Base-by-base conservation (phyloP, 2,113 vertebrate species). In the Pygoscelis antarcticus region DNA sequence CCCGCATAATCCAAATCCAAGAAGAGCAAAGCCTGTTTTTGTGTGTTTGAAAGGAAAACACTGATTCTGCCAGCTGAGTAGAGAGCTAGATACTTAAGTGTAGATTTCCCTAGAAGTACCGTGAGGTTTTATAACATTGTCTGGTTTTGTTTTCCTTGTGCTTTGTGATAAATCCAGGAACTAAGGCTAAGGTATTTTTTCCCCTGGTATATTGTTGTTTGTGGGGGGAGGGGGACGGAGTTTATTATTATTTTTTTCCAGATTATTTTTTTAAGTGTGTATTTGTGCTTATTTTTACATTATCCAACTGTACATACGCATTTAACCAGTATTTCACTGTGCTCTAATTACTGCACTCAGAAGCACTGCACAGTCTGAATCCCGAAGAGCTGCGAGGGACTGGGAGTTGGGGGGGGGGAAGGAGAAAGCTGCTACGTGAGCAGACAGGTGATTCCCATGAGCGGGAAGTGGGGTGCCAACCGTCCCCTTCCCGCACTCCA, bases 271-370 rank as follows among this genome's bases (percentile, higher is more conserved):
- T 94, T 91, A 85, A 93, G 77, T 71, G 38, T 97, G 84, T 97
- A 88, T 96, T 75, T 96, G 98, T 97, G 89, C 96, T 96, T 97
- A 97, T 98, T 96, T 96, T 98, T 97, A 97, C 93, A 55, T 98
- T 95, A 94, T 83, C 93, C 97, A 97, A 98, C 96, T 98, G 97
- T 97, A 97, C 94, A 97, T 96, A 90, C 54, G 32, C 98, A 98
- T 98, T 97, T 98, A 98, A 98, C 98, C 98, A 98, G 98, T 99
- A 98, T 98, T 99, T 96, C 98, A 98, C 98, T 98, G 98, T 99
- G 98, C 98, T 99, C 98, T 71, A 97, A 98, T 99, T 98, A 98
- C 98, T 99, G 98, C 99, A 99, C 98, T 99, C 97, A 91, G 97
- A 98, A 97, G 94, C 96, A 98, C 98, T 98, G 98, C 98, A 98